Evolutionary conservation across 1,140 invertebrate species (phyloP), one percentile per base, ranked within the genome.

Genomic region (Bombus impatiens): DNA sequence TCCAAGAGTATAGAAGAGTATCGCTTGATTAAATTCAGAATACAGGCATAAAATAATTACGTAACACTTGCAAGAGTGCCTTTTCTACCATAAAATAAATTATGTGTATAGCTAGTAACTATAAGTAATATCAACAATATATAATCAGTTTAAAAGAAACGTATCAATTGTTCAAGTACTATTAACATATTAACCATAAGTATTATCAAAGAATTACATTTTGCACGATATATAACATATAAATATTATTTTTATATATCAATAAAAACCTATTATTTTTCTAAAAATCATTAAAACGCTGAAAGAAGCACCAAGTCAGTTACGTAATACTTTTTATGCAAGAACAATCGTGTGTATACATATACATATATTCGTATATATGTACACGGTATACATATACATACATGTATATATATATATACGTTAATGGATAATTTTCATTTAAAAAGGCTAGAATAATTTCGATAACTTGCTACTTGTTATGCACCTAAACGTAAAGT

Each of bases 391-490:
- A 79, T 80, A 84, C 76, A 80, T 76, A 87, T 85, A 79, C 75
- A 76, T 80, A 70, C 84, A 70, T 75, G 79, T 79, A 79, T 78
- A 65, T 65, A 65, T 65, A 79, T 79, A 57, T 78, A 78, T 86
- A 86, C 75, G 57, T 42, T 89, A 86, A n/a, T 82, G 62, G 40
- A 83, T 84, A 89, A 53, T 78, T 53, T 53, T 57, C 68, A 32
- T 82, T 86, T 44, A 83, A 86, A 87, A 87, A 84, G 25, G 82
- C 78, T 89, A 89, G 72, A 89, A 74, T 87, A 87, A 81, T 85
- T 87, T 89, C 57, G 75, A 82, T 75, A 89, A 87, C 22, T 86
- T 76, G 84, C 84, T 86, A 86, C 70, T 74, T 35, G 35, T 86
- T 86, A 86, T 86, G 57, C 84, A 82, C 42, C 84, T 81, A 81